A percentile compares a stretch with the other conserved stretches of the same genome.
Conservation (phyloP, 2,888 invertebrate genomes). For the Dorcus parallelipipedus region DNA sequence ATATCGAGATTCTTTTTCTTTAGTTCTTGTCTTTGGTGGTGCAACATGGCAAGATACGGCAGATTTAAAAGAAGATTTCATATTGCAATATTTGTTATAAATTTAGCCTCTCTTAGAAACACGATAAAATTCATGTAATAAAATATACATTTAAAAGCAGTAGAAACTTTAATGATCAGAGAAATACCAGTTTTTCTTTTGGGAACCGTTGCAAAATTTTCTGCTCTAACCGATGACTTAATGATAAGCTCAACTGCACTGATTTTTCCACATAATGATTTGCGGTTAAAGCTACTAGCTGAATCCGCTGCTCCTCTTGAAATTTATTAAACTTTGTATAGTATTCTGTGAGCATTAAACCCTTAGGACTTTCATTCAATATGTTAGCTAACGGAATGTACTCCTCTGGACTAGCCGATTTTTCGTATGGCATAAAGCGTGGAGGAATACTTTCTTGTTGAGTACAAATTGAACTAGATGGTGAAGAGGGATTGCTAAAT, state of each 20-base stretch:
- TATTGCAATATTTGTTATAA: slow-evolving; percentile 25
- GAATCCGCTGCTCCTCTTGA: slow-evolving; percentile 23
- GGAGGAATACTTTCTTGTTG: background rate
- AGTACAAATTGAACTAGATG: slow-evolving; percentile 3
- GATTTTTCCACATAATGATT: slow-evolving; percentile 23
- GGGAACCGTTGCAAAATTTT: slow-evolving; percentile 21
- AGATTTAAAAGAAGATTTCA: slow-evolving; percentile 8
- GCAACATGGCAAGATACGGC: background rate
- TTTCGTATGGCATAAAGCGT: slow-evolving; percentile 7
- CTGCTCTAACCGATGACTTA: slow-evolving; percentile 22
- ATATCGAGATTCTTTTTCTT: background rate
- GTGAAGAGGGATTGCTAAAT: background rate
- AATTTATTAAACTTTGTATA: slow-evolving; percentile 23
- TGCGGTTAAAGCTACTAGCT: slow-evolving; percentile 19
- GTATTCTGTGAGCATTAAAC: slow-evolving; percentile 17
- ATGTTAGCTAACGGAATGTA: slow-evolving; percentile 12
- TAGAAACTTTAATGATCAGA: slow-evolving; percentile 4
- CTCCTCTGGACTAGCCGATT: background rate
- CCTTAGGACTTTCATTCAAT: slow-evolving; percentile 18
- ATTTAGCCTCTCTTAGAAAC: slow-evolving; percentile 20
- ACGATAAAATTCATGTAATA: slow-evolving; percentile 26
- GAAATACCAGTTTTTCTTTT: slow-evolving; percentile 22
- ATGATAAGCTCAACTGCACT: slow-evolving; percentile 16
- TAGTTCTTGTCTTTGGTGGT: background rate
- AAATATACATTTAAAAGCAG: background rate